A percentile compares a stretch with the other conserved stretches of the same genome.
phyloP scores from a whole-genome alignment of 2,888 invertebrate species.

The Drosophila nr. fundita region DNA sequence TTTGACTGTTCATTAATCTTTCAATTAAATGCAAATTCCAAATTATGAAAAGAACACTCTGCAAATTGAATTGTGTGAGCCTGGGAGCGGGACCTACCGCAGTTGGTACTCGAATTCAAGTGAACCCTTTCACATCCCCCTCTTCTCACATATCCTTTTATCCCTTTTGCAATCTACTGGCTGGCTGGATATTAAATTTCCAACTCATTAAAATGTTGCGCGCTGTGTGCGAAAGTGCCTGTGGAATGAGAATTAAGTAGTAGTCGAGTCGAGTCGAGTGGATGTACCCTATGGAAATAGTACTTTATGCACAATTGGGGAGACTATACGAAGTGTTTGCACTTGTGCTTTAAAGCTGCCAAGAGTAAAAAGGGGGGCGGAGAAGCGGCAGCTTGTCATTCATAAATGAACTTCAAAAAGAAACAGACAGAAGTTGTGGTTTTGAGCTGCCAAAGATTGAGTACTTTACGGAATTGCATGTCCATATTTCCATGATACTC shows the following conservation, averaged over 20 bases:
- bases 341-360: slow-evolving; percentile 50
- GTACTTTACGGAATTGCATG: not conserved
- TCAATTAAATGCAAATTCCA: slow-evolving; percentile 66
- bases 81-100: slow-evolving; percentile 66
- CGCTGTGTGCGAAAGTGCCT: slow-evolving; percentile 57
- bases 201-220: slow-evolving; percentile 80
- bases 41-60: slow-evolving; percentile 47
- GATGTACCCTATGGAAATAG: slow-evolving; percentile 18
- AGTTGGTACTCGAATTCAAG: slow-evolving; percentile 38
- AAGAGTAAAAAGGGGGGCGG: not conserved
- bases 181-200: slow-evolving; percentile 74
- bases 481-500: not conserved
- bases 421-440: not conserved
- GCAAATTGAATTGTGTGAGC: slow-evolving; percentile 72
- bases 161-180: slow-evolving; percentile 50
- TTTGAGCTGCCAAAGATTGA: not conserved
- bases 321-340: slow-evolving; percentile 57
- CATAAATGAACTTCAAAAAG: slow-evolving; percentile 61
- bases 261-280: slow-evolving; percentile 13
- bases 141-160: not conserved
- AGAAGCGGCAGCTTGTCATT: slow-evolving; percentile 50
- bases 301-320: slow-evolving; percentile 10
- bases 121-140: not conserved
- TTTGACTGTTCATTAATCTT: slow-evolving; percentile 60
- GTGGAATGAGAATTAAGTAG: slow-evolving; percentile 23